Evolutionary conservation across 2,888 invertebrate genomes (phyloP).

Genomic region (Steromphala cineraria): DNA sequence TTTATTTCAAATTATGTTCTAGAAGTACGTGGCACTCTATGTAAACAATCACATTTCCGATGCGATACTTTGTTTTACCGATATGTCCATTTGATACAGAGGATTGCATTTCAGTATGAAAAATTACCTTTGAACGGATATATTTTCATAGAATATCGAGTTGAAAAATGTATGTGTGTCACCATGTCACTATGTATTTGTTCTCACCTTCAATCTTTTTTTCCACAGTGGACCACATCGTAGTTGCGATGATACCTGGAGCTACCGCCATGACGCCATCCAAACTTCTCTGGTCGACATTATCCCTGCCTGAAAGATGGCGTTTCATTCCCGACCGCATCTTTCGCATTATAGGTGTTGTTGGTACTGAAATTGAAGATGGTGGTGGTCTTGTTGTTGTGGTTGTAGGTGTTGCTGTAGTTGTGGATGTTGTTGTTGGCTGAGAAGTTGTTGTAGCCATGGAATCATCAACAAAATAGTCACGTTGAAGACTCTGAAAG

Average conservation of each 20-base stretch:
- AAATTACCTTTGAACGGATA: too few relatives aligned
- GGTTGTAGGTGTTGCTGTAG: not conserved
- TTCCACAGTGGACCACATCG: too few relatives aligned
- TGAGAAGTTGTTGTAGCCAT: not conserved
- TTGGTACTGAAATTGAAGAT: not conserved
- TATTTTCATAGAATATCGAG: too few relatives aligned
- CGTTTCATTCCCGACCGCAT: not conserved
- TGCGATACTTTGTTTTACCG: too few relatives aligned
- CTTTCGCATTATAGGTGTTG: not conserved
- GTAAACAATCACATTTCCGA: too few relatives aligned
- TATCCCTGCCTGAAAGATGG: not conserved
- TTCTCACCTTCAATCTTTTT: not conserved
- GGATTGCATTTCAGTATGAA: too few relatives aligned
- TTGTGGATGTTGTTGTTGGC: not conserved
- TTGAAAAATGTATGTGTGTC: too few relatives aligned
- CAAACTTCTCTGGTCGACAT: not conserved
- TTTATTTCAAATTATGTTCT: too few relatives aligned
- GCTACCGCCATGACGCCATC: not conserved
- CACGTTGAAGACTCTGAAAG: not conserved
- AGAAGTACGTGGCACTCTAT: too few relatives aligned
- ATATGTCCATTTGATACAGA: too few relatives aligned
- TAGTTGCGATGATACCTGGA: too few relatives aligned
- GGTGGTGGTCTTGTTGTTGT: not conserved
- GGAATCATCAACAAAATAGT: not conserved
- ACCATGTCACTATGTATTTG: too few relatives aligned